A percentile compares a stretch with the other conserved stretches of the same genome.
Conservation (phyloP, 2,888 invertebrate species). For the Colletes collaris region DNA sequence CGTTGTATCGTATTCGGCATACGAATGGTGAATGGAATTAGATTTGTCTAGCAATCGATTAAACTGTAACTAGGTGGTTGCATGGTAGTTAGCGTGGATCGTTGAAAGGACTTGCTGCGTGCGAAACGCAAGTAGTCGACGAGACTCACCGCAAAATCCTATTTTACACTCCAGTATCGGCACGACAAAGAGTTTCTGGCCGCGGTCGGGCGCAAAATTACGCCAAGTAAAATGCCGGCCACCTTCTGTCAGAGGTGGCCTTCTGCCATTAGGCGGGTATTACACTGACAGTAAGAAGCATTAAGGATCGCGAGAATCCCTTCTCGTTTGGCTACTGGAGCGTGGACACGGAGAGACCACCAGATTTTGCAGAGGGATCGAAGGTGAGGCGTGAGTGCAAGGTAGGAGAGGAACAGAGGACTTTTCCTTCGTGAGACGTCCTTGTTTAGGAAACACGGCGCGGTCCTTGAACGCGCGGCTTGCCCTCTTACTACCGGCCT, state of each 20-base stretch:
- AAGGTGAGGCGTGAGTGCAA: conserved; percentile 41
- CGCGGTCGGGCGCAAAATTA: conserved; percentile 64
- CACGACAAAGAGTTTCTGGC: conserved; percentile 57
- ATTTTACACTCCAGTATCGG: conserved; percentile 75
- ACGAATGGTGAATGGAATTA: too few species aligned
- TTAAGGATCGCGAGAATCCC: conserved; percentile 75
- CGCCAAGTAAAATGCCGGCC: conserved; percentile 60
- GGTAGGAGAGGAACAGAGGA: conserved; percentile 13
- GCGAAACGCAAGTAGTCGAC: conserved; percentile 12
- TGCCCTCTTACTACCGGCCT: conserved; percentile 57
- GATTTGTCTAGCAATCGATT: background rate
- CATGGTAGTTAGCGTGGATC: background rate
- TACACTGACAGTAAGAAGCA: conserved; percentile 76
- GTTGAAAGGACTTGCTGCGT: conserved; percentile 1
- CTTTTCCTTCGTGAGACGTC: conserved; percentile 30
- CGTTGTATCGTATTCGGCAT: too few species aligned
- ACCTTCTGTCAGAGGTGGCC: conserved; percentile 56
- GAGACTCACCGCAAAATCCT: conserved; percentile 66
- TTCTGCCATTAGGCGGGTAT: conserved; percentile 70
- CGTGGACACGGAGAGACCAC: conserved; percentile 52
- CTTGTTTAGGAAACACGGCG: conserved; percentile 69
- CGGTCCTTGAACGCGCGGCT: conserved; percentile 61
- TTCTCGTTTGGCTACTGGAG: conserved; percentile 74
- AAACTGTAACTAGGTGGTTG: background rate
- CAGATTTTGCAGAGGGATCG: conserved; percentile 29